These are phyloP conservation scores for Silurus glanis DNA, from an alignment of 2,113 vertebrate species.

Conservation along the genomic window DNA sequence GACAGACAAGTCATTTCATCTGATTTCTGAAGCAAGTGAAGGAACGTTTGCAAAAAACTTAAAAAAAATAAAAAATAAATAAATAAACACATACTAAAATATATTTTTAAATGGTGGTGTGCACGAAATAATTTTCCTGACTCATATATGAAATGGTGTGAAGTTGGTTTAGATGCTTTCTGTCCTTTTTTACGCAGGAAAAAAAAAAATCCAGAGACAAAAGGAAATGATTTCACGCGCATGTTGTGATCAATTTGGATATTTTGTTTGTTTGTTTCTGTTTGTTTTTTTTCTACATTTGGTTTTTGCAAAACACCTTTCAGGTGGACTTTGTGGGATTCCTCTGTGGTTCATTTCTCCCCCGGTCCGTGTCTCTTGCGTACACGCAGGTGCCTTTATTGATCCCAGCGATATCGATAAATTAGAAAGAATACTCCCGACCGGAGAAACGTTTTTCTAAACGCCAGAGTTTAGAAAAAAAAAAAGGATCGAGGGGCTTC, in stretches of 20 bases:
- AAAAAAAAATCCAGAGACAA: neutral
- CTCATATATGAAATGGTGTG: too few species aligned
- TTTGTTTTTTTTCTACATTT: too few species aligned
- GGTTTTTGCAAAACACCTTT: neutral
- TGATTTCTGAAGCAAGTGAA: neutral
- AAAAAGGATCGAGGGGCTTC: too few species aligned
- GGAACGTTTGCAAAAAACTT: neutral
- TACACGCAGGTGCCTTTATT: slow-evolving; percentile 64
- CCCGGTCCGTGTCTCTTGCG: slow-evolving; percentile 44
- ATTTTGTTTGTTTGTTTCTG: neutral
- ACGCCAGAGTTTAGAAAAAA: too few species aligned
- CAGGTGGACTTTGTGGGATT: slow-evolving; percentile 5
- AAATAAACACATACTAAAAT: neutral
- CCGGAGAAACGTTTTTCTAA: too few species aligned
- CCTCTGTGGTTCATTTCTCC: slow-evolving; percentile 58
- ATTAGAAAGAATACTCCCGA: slow-evolving; percentile 72
- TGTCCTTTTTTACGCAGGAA: too few species aligned
- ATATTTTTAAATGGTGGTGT: too few species aligned
- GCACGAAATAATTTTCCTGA: too few species aligned
- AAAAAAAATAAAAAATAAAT: neutral
- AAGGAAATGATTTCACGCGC: neutral
- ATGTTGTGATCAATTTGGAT: neutral
- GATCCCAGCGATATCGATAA: slow-evolving; percentile 70
- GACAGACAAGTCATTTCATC: neutral
- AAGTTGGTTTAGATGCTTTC: too few species aligned